Percentiles rank a stretch among this genome's conserved stretches.
These are phyloP conservation scores for Cinara cedri DNA, from an alignment of 2,888 invertebrate genomes.

Conservation along the genomic window DNA sequence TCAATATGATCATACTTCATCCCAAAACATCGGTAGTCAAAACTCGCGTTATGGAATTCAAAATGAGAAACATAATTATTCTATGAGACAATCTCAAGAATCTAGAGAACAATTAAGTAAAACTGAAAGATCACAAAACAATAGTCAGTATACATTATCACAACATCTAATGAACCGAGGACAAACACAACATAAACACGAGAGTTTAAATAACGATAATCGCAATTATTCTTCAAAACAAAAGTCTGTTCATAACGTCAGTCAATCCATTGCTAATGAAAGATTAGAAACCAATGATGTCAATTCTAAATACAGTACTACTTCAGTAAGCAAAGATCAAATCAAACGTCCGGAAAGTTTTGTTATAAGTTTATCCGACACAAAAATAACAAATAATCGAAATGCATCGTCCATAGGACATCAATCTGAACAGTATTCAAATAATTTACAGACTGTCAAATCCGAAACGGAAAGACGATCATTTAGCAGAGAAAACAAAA, in stretches of 20 bases:
- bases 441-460: background rate
- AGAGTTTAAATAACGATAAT: background rate
- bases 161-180: background rate
- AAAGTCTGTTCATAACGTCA: background rate
- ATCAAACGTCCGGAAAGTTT: slow-evolving; percentile 35
- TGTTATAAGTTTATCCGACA: slow-evolving; percentile 4
- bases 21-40: background rate
- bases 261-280: background rate
- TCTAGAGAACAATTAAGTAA: background rate
- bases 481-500: background rate
- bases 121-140: background rate
- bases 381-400: slow-evolving; percentile 3
- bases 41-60: background rate
- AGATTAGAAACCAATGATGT: background rate
- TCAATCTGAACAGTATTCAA: slow-evolving; percentile 3
- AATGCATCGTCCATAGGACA: background rate
- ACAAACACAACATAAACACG: background rate
- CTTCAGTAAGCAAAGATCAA: background rate
- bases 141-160: background rate
- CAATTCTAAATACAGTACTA: background rate
- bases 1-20: background rate
- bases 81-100: slow-evolving; percentile 8
- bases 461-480: slow-evolving; percentile 2
- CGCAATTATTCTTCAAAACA: background rate
- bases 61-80: slow-evolving; percentile 9